These are phyloP conservation scores for Drosophila histrio DNA, from an alignment of 2,888 invertebrate species.

Conservation along the genomic window DNA sequence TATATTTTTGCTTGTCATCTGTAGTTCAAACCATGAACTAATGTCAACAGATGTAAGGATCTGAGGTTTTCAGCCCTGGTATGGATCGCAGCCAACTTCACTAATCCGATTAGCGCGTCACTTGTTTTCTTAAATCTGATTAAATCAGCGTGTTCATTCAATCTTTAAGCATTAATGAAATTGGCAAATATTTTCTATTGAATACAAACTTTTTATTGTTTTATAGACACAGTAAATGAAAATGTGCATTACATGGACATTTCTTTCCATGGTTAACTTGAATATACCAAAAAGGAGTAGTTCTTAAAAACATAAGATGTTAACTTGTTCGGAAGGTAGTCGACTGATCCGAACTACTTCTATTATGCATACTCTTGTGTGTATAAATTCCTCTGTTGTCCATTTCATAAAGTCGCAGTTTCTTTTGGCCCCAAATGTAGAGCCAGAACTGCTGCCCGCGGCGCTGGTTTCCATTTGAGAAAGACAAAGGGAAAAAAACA, in stretches of 20 bases:
- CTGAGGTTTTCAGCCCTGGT: too few species aligned
- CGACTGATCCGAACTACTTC: background rate
- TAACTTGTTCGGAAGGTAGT: background rate
- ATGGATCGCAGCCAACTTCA: too few species aligned
- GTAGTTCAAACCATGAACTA: too few species aligned
- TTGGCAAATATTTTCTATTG: too few species aligned
- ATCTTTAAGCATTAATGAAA: too few species aligned
- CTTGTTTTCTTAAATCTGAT: too few species aligned
- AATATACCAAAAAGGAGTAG: background rate
- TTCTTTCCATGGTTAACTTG: background rate
- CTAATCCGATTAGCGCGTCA: too few species aligned
- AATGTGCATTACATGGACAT: background rate
- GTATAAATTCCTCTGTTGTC: conserved; percentile 25
- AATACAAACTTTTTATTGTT: too few species aligned
- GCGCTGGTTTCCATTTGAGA: conserved; percentile 60
- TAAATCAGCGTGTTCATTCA: too few species aligned
- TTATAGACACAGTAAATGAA: too few species aligned
- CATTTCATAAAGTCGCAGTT: conserved; percentile 40
- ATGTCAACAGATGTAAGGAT: too few species aligned
- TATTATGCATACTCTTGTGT: conserved; percentile 21
- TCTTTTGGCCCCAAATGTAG: conserved; percentile 14
- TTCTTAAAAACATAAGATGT: background rate
- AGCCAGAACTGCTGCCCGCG: conserved; percentile 39
- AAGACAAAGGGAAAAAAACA: conserved; percentile 42
- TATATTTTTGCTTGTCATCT: too few species aligned